phyloP scores from a whole-genome alignment of 2,888 invertebrate species.

The Entomobrya proxima region DNA sequence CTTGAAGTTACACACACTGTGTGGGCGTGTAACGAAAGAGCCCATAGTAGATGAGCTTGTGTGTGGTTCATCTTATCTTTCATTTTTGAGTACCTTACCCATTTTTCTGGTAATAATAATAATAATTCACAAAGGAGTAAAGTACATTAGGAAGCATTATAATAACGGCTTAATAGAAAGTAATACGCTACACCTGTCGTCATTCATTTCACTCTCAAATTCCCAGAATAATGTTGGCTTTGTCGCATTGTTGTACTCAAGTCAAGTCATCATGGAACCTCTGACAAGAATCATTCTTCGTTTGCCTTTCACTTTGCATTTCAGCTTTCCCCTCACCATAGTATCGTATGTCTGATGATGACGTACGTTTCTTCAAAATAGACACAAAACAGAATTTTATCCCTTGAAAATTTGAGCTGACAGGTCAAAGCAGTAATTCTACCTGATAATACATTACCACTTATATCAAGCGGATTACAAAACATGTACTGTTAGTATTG shows the following conservation, averaged over 20 bases:
- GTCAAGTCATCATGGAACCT: constrained; percentile 17
- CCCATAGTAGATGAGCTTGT: no score
- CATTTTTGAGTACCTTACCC: no score
- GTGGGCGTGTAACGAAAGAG: no score
- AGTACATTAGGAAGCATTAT: no score
- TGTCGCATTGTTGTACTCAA: constrained; percentile 26
- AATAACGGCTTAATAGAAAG: no score
- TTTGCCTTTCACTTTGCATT: neutral
- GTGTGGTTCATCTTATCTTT: no score
- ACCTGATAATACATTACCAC: neutral
- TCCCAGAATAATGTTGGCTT: constrained; percentile 4
- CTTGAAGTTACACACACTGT: no score
- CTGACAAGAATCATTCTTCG: constrained; percentile 11
- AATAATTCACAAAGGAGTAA: no score
- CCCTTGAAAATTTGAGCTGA: neutral
- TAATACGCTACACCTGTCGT: constrained; percentile 29
- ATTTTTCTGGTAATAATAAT: no score
- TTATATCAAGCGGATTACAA: neutral
- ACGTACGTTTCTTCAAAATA: neutral
- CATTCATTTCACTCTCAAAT: neutral
- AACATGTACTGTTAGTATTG: neutral
- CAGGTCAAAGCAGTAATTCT: neutral
- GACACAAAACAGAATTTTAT: no score
- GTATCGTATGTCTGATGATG: neutral
- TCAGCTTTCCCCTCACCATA: neutral